Conservation (phyloP, 2,888 invertebrate species). For the Encarsia formosa region DNA sequence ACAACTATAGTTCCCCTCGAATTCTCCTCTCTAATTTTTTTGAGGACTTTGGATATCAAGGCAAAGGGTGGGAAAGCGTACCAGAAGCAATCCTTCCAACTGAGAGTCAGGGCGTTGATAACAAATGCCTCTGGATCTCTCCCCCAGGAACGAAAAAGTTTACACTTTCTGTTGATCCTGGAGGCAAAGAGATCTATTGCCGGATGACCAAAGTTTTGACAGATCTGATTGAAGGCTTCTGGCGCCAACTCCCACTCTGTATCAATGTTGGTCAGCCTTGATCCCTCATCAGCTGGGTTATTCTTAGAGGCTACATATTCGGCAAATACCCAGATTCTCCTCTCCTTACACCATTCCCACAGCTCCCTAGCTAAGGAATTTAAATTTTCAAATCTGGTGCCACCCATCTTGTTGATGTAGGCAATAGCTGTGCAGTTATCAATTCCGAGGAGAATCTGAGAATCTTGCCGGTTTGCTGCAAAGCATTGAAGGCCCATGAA, state of each 20-base stretch:
- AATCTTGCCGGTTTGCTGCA: not conserved
- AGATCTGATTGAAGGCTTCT: constrained; percentile 19
- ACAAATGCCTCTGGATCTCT: no score
- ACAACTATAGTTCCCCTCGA: constrained; percentile 10
- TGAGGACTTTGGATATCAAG: constrained; percentile 24
- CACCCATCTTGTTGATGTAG: constrained; percentile 27
- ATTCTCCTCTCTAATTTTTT: constrained; percentile 19
- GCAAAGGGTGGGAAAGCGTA: constrained; percentile 32
- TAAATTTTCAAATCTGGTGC: constrained; percentile 22
- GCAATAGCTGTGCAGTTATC: constrained; percentile 18
- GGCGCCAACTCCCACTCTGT: constrained; percentile 24
- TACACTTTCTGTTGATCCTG: constrained; percentile 25
- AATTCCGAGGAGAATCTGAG: constrained; percentile 1
- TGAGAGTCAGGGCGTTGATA: constrained; percentile 24
- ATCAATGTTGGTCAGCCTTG: no score
- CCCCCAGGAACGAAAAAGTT: constrained; percentile 22
- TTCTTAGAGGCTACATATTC: no score
- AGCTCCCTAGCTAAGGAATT: constrained; percentile 18
- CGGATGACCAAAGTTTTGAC: constrained; percentile 11
- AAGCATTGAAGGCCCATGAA: constrained; percentile 5
- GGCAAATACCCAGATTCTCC: no score
- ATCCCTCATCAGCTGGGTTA: no score
- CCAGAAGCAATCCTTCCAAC: constrained; percentile 21
- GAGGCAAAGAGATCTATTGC: constrained; percentile 27
- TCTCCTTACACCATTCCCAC: constrained; percentile 30